These are phyloP conservation scores for Matsumyia berberina DNA, from an alignment of 2,888 invertebrate genomes.

Conservation along the genomic window DNA sequence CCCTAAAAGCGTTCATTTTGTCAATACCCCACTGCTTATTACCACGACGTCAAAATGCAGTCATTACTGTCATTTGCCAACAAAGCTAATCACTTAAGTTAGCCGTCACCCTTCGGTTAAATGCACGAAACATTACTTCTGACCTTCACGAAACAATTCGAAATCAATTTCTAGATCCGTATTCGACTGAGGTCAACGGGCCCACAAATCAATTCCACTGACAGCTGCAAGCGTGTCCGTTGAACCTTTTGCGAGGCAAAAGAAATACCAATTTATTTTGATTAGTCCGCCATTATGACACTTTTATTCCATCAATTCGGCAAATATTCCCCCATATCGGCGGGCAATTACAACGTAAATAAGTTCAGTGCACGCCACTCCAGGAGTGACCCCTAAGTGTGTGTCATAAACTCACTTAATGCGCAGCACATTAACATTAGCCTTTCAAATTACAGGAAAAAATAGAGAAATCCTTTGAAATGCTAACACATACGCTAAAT, in stretches of 20 bases:
- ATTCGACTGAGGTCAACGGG: slow-evolving; percentile 27
- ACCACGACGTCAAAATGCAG: too few species aligned
- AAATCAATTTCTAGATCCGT: slow-evolving; percentile 36
- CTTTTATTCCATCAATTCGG: slow-evolving; percentile 27
- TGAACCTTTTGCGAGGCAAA: slow-evolving; percentile 15
- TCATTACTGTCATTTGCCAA: too few species aligned
- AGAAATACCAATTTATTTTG: slow-evolving; percentile 7
- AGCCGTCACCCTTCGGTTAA: too few species aligned
- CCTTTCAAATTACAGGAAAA: slow-evolving; percentile 21
- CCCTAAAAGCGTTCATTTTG: too few species aligned
- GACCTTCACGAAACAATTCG: neutral
- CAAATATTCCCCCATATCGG: slow-evolving; percentile 14
- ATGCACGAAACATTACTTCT: too few species aligned
- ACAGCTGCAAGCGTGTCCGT: slow-evolving; percentile 6
- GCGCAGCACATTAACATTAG: slow-evolving; percentile 39
- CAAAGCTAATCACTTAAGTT: too few species aligned
- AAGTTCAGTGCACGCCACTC: slow-evolving; percentile 20
- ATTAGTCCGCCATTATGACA: slow-evolving; percentile 24
- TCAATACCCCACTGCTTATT: too few species aligned
- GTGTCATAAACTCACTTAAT: slow-evolving; percentile 26
- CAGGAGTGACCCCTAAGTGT: slow-evolving; percentile 17
- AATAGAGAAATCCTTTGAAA: slow-evolving; percentile 12
- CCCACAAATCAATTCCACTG: slow-evolving; percentile 38
- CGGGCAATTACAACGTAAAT: slow-evolving; percentile 36
- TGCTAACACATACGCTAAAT: slow-evolving; percentile 26